Evolutionary conservation across 2,797 vertebrate genomes (phyloP).

Genomic region (Vireo griseus): DNA sequence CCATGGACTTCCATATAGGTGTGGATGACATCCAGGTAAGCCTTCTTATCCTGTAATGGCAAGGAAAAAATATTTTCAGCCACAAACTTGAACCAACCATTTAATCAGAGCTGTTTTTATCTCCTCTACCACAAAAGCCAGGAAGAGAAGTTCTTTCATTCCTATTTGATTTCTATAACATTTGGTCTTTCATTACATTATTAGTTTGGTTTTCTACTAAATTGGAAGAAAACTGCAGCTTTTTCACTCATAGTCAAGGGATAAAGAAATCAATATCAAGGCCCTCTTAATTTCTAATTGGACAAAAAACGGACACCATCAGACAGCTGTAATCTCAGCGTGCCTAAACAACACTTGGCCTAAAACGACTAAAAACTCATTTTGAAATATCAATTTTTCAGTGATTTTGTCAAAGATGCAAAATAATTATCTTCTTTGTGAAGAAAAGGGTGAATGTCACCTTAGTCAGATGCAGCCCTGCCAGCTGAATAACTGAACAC

Average conservation of each 20-base stretch:
- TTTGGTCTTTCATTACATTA: background rate
- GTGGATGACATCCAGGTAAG: conserved; percentile 93
- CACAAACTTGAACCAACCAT: background rate
- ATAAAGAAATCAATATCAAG: background rate
- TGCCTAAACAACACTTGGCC: background rate
- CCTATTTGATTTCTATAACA: background rate
- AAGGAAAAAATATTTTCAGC: background rate
- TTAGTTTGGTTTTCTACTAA: background rate
- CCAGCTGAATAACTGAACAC: background rate
- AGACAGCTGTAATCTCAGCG: background rate
- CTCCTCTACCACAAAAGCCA: background rate
- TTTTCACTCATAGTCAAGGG: background rate
- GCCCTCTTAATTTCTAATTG: background rate
- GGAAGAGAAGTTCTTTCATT: background rate
- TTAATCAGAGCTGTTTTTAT: background rate
- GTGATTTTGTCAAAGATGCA: background rate
- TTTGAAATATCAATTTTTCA: background rate
- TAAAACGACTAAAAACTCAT: background rate
- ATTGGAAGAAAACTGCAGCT: background rate
- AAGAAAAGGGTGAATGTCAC: background rate
- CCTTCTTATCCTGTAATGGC: conserved; percentile 87
- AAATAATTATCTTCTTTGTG: background rate
- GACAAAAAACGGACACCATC: background rate
- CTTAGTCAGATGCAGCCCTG: background rate
- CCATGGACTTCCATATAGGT: conserved; percentile 95